Evolutionary conservation across 2,797 vertebrate species (phyloP), one percentile per base, ranked within the genome.

Genomic region (Psittacula echo): DNA sequence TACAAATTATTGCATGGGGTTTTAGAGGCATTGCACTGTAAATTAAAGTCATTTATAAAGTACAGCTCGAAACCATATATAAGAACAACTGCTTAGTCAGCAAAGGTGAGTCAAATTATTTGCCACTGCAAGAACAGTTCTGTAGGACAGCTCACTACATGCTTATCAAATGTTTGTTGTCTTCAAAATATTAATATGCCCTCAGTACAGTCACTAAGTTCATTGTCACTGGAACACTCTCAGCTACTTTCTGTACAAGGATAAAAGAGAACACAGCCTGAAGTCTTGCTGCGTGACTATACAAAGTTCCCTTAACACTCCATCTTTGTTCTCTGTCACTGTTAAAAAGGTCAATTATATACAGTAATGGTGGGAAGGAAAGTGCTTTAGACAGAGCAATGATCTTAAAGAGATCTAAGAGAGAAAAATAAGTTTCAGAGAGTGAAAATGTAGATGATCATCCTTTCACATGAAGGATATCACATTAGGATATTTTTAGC

Each of bases 41-140:
- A 99, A 99, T 99, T 98, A 99, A 99, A 99, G 98, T 98, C 96
- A 99, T 99, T 99, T 99, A 98, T 99, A 99, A 98, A 97, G 87
- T 91, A 75, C 93, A 93, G 42, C 93, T 71, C 71, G 90, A 93
- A 95, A 71, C 81, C 61, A 64, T 32, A 75, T 53, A 94, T 58
- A 88, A 90, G 45, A 74, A 11, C 26, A 65, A 81, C 71, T 91
- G 95, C 91, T 97, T 95, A 93, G 91, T 97, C 97, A 97, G 97
- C 97, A 97, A 90, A 94, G 84, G 78, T 81, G 42, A 93, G 64
- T 83, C 83, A 73, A 85, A 68, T 73, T 91, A 80, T 97, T 96
- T 95, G 87, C 71, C 88, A 83, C 45, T 71, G 58, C 45, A 80
- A 61, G 89, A 93, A 62, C 29, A 85, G 86, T 89, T 96, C 75